phyloP scores from a whole-genome alignment of 2,113 vertebrate species.

The Anarrhichthys ocellatus region DNA sequence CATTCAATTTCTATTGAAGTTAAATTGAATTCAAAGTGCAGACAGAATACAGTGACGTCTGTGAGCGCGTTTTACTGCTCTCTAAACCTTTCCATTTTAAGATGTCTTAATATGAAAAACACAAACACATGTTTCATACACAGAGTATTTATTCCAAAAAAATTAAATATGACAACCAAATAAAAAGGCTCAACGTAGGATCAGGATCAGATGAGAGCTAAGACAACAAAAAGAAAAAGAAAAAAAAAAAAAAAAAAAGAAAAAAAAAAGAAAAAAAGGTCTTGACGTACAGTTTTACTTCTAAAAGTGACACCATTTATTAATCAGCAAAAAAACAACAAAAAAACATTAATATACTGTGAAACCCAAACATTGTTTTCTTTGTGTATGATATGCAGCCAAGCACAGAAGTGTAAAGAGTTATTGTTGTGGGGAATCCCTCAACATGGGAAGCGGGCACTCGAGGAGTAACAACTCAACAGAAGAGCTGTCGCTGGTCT shows the following conservation, averaged over 20 bases:
- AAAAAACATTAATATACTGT: slow-evolving; percentile 73
- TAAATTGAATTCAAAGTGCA: neutral
- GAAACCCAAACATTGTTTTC: slow-evolving; percentile 79
- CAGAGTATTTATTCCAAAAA: slow-evolving; percentile 78
- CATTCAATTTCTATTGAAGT: too few relatives aligned
- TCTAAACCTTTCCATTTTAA: neutral
- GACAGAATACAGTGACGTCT: too few relatives aligned
- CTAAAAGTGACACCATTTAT: slow-evolving; percentile 73
- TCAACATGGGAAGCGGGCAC: slow-evolving; percentile 47
- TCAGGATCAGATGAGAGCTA: slow-evolving; percentile 78
- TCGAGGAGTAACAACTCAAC: slow-evolving; percentile 35
- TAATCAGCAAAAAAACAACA: slow-evolving; percentile 66
- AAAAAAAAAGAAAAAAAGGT: slow-evolving; percentile 72
- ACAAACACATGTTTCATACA: slow-evolving; percentile 40
- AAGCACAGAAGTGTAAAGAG: slow-evolving; percentile 80
- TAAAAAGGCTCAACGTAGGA: slow-evolving; percentile 77
- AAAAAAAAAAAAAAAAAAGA: slow-evolving; percentile 66
- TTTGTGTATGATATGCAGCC: slow-evolving; percentile 83
- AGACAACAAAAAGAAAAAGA: slow-evolving; percentile 57
- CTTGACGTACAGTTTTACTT: slow-evolving; percentile 66
- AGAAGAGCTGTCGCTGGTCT: slow-evolving; percentile 4
- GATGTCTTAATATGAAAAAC: neutral
- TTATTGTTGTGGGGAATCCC: slow-evolving; percentile 47
- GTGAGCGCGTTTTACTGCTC: neutral
- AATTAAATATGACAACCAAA: slow-evolving; percentile 81